These are phyloP conservation scores for Chromobotia macracanthus DNA, from an alignment of 2,797 vertebrate species.

Conservation along the genomic window DNA sequence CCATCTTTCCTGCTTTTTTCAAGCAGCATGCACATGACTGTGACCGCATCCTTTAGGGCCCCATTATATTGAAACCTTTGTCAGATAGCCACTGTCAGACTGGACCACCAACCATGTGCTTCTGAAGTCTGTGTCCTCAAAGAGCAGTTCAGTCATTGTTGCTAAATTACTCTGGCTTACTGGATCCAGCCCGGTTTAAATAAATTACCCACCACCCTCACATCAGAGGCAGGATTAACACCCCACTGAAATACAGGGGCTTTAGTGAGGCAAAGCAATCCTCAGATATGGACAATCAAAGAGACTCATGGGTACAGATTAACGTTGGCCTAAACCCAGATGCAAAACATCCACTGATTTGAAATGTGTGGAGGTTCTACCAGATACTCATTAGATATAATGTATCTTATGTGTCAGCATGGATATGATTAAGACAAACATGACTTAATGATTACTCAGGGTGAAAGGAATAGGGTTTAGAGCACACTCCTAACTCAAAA, in stretches of 20 bases:
- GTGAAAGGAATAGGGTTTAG: neutral
- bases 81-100: neutral
- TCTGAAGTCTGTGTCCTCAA: conserved; percentile 12
- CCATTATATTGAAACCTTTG: conserved; percentile 18
- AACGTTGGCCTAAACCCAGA: conserved; percentile 16
- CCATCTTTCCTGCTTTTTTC: conserved; percentile 19
- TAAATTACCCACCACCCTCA: conserved; percentile 26
- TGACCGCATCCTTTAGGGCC: conserved; percentile 11
- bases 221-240: conserved; percentile 41
- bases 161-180: conserved; percentile 42
- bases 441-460: neutral
- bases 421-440: neutral
- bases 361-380: conserved; percentile 1
- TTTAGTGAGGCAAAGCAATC: conserved; percentile 15
- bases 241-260: conserved; percentile 24
- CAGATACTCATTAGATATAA: conserved; percentile 4
- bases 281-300: conserved; percentile 42
- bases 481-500: neutral
- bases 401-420: neutral
- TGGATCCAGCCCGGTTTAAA: conserved; percentile 39
- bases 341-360: conserved; percentile 26
- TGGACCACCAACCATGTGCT: conserved; percentile 40
- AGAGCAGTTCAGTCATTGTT: conserved; percentile 37
- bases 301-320: conserved; percentile 35
- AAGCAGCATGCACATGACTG: conserved; percentile 40